Percentiles rank a stretch among this genome's conserved stretches.
Evolutionary conservation across 2,888 invertebrate species (phyloP).

Genomic region (Synergus umbraculus): DNA sequence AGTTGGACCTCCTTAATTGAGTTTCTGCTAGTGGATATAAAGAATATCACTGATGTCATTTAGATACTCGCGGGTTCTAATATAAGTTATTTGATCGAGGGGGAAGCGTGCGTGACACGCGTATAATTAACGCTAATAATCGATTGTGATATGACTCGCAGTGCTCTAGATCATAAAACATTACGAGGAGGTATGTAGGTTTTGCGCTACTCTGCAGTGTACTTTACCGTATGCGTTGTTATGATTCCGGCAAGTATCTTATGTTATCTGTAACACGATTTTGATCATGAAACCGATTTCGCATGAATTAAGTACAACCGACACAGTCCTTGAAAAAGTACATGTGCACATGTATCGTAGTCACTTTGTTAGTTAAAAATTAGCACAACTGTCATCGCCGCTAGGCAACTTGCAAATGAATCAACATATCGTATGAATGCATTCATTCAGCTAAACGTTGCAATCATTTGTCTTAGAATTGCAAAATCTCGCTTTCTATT

Average conservation of each 20-base stretch:
- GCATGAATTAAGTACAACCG: neutral
- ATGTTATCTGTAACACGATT: neutral
- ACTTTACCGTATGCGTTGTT: neutral
- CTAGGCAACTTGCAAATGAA: neutral
- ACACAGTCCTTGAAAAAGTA: neutral
- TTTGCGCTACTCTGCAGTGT: neutral
- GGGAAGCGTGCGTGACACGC: neutral
- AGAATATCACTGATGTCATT: neutral
- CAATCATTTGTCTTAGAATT: slow-evolving; percentile 7
- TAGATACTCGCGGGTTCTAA: neutral
- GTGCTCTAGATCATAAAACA: neutral
- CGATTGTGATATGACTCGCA: neutral
- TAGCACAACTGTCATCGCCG: neutral
- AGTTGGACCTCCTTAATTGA: neutral
- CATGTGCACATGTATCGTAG: neutral
- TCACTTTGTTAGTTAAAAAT: neutral
- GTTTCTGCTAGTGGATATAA: neutral
- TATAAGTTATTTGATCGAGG: neutral
- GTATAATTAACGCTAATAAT: slow-evolving; percentile 1
- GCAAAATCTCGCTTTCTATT: slow-evolving; percentile 7
- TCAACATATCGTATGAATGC: neutral
- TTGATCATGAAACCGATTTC: neutral
- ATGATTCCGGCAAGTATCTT: neutral
- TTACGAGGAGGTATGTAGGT: neutral
- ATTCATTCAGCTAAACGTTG: neutral